A percentile compares a stretch with the other conserved stretches of the same genome.
Evolutionary conservation across 2,888 invertebrate genomes (phyloP).

Genomic region (Papilio elwesi): DNA sequence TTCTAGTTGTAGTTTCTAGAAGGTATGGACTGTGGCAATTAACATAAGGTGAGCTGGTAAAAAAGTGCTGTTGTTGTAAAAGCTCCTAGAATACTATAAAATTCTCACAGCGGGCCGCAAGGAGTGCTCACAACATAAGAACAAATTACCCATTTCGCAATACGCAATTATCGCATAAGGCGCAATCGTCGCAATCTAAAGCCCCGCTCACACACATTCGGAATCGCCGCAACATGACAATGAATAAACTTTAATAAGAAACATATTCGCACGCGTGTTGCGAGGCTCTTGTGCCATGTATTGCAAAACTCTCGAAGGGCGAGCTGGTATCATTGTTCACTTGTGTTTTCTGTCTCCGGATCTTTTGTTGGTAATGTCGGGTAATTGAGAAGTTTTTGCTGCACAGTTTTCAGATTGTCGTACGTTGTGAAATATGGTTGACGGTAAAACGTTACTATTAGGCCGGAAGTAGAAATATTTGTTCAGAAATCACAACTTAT

Average conservation of each 20-base stretch:
- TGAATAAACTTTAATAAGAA: slow-evolving; percentile 69
- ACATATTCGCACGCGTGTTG: slow-evolving; percentile 71
- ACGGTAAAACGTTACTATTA: neutral
- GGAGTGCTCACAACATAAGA: slow-evolving; percentile 29
- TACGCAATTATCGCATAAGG: slow-evolving; percentile 54
- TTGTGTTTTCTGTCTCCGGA: slow-evolving; percentile 26
- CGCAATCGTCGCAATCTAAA: slow-evolving; percentile 54
- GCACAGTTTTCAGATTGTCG: neutral
- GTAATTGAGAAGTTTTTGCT: slow-evolving; percentile 45
- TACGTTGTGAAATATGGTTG: slow-evolving; percentile 22
- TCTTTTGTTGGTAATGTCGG: slow-evolving; percentile 43
- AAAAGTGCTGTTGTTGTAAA: too few species aligned
- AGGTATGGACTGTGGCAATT: neutral
- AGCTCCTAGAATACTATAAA: slow-evolving; percentile 31
- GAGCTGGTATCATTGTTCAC: slow-evolving; percentile 52
- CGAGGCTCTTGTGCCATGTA: slow-evolving; percentile 56
- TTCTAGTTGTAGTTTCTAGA: too few species aligned
- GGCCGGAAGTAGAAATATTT: neutral
- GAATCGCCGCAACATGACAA: slow-evolving; percentile 62
- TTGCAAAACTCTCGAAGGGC: slow-evolving; percentile 66
- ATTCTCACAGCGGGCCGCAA: slow-evolving; percentile 43
- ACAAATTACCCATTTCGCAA: slow-evolving; percentile 60
- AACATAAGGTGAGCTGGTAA: neutral
- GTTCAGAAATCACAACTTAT: too few species aligned
- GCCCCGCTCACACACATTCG: slow-evolving; percentile 29